Percentiles rank a stretch among this genome's conserved stretches.
These are phyloP conservation scores for Eira barbara DNA, from an alignment of 2,113 vertebrate genomes.

Conservation along the genomic window DNA sequence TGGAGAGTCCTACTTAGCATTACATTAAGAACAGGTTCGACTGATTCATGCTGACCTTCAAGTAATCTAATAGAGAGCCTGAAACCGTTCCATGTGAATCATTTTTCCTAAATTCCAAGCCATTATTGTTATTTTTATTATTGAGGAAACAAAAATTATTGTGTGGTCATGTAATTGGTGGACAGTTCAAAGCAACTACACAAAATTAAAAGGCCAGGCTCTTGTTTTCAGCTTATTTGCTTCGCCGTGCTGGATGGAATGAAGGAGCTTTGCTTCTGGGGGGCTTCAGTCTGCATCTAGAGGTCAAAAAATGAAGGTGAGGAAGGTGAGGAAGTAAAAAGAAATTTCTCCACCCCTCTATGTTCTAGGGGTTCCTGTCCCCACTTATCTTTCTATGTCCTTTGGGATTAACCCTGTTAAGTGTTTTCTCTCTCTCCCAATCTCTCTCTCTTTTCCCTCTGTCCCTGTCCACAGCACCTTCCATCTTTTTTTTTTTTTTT, in stretches of 20 bases:
- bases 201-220: neutral
- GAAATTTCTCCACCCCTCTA: neutral
- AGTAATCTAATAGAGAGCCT: slow-evolving; percentile 71
- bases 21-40: slow-evolving; percentile 62
- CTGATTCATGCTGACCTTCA: slow-evolving; percentile 75
- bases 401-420: neutral
- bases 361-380: neutral
- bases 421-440: neutral
- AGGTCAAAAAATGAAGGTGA: neutral
- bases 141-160: slow-evolving; percentile 68
- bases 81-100: slow-evolving; percentile 78
- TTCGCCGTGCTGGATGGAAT: neutral
- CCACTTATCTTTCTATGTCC: neutral
- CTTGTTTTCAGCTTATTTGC: neutral
- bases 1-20: slow-evolving; percentile 49
- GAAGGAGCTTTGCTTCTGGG: neutral
- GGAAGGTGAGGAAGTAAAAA: neutral
- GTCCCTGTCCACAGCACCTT: neutral
- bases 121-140: slow-evolving; percentile 79
- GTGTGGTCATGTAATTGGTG: slow-evolving; percentile 61
- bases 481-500: neutral
- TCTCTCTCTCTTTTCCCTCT: neutral
- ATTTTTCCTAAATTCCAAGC: slow-evolving; percentile 74
- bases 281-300: neutral
- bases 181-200: slow-evolving; percentile 21